Evolutionary conservation across 2,113 vertebrate genomes (phyloP), one percentile per base, ranked within the genome.

Genomic region (Melanotaenia duboulayi): DNA sequence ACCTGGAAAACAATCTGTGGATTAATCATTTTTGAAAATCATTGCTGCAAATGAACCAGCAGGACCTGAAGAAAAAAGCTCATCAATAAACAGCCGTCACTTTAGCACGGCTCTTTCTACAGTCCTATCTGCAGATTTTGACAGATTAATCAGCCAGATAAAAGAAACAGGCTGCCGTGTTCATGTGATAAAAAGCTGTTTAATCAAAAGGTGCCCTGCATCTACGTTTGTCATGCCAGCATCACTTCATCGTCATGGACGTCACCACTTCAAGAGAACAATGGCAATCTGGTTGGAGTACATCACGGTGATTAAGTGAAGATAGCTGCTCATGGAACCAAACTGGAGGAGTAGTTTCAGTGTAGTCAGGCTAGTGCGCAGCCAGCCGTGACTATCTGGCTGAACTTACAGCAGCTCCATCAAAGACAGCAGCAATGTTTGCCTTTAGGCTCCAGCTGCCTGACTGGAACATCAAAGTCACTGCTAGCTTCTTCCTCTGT

Each of bases 321-420:
- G 40, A 60, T 49, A 58, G 68, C n/a, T 23, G 22, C 35, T 17
- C 5, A 16, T 20, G 24, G 37, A 19, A 42, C 23, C 37, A 44
- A 46, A 12, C 40, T 23, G 10, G n/a, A 59, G 5, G 20, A 39
- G 46, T 46, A 49, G 74, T 35, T 62, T 23, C 49, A 65, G 40
- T 62, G 61, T 46, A 71, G 74, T 71, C 68, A 51, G 54, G 24
- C 60, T 44, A 44, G 59, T 71, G 59, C 61, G 35, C 42, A 62
- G 50, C 64, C 65, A 79, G 74, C n/a, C 39, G 20, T 69, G 58
- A 58, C 8, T 10, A 39, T 50, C 70, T 74, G 57, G 28, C 49
- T 13, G 19, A 52, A 72, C 37, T 35, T 37, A 40, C 57, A 70
- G 75, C 46, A 65, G 60, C 32, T 83, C 44, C 40, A 51, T 39